Evolutionary conservation across 2,888 invertebrate species (phyloP).

Genomic region (Formica aserva): DNA sequence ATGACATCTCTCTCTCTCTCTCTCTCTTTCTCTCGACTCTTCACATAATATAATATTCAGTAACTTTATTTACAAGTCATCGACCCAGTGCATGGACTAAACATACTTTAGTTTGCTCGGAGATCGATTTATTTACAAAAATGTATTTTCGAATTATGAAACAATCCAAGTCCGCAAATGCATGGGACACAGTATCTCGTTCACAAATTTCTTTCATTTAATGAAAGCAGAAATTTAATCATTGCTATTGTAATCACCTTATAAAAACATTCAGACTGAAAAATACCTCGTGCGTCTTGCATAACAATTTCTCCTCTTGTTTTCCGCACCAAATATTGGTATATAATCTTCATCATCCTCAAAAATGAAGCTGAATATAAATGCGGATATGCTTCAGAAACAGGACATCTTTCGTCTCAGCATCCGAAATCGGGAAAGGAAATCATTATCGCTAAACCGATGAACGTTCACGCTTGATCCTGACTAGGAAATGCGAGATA

Average conservation of each 20-base stretch:
- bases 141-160: slow-evolving; percentile 71
- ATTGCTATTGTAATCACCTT: slow-evolving; percentile 38
- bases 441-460: slow-evolving; percentile 30
- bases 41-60: slow-evolving; percentile 81
- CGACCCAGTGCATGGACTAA: slow-evolving; percentile 78
- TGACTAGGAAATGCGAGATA: neutral
- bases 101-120: slow-evolving; percentile 76
- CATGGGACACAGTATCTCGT: slow-evolving; percentile 62
- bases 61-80: slow-evolving; percentile 84
- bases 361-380: slow-evolving; percentile 61
- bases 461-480: slow-evolving; percentile 46
- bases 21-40: slow-evolving; percentile 67
- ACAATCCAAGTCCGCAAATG: slow-evolving; percentile 68
- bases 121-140: slow-evolving; percentile 82
- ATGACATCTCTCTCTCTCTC: slow-evolving; percentile 68
- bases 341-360: slow-evolving; percentile 28
- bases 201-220: slow-evolving; percentile 60
- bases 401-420: slow-evolving; percentile 30
- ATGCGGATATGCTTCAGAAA: slow-evolving; percentile 60
- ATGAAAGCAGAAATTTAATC: slow-evolving; percentile 64
- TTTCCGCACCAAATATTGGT: slow-evolving; percentile 58
- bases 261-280: slow-evolving; percentile 61
- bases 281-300: neutral
- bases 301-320: neutral
- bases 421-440: slow-evolving; percentile 51